These are phyloP conservation scores for Helogale parvula DNA, from an alignment of 2,113 vertebrate species.

Conservation along the genomic window DNA sequence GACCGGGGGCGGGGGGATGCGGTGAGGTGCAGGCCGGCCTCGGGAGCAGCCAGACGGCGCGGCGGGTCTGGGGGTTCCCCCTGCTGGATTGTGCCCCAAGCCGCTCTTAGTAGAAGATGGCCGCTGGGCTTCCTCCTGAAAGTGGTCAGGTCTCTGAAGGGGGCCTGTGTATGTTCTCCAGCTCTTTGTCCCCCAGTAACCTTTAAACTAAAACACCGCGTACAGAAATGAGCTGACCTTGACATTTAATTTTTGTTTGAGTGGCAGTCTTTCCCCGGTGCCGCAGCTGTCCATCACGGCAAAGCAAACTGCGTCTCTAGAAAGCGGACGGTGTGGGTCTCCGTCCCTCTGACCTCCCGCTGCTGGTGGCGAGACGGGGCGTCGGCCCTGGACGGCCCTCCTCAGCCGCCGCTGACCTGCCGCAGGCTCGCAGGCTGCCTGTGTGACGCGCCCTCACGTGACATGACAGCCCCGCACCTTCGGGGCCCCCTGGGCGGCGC, in stretches of 20 bases:
- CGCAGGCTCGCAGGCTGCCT: background rate
- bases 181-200: too few relatives aligned
- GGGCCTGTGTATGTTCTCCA: background rate
- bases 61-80: too few relatives aligned
- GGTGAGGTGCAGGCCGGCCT: background rate
- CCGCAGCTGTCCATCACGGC: rapidly evolving
- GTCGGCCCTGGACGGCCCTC: background rate
- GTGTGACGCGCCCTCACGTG: background rate
- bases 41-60: background rate
- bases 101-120: rapidly evolving
- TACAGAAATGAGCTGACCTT: too few relatives aligned
- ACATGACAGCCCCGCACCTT: background rate
- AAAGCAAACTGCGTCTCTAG: rapidly evolving
- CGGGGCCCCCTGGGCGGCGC: background rate
- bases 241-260: background rate
- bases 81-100: rapidly evolving
- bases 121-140: background rate
- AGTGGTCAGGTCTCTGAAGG: rapidly evolving
- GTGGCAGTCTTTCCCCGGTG: rapidly evolving
- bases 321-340: background rate
- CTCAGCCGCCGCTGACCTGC: background rate
- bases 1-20: too few relatives aligned
- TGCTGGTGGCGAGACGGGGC: too few relatives aligned
- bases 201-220: background rate
- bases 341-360: too few relatives aligned